Conservation (phyloP, 2,797 vertebrate species). For the Chloroceryle inda region DNA sequence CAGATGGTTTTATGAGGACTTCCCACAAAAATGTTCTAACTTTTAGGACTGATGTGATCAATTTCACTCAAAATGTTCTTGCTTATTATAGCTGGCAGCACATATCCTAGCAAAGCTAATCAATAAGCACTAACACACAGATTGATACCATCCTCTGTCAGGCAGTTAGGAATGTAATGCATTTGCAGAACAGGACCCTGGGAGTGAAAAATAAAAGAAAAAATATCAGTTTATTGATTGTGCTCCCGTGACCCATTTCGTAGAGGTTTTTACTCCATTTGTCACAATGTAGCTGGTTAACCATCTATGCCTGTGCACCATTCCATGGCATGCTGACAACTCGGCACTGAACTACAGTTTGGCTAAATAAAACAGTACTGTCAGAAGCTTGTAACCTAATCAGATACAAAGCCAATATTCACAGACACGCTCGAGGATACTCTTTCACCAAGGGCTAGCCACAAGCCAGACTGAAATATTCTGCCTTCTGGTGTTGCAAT, state of each 20-base stretch:
- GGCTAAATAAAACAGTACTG: constrained; percentile 2
- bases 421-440: neutral
- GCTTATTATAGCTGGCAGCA: constrained; percentile 63
- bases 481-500: neutral
- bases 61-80: constrained; percentile 57
- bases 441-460: neutral
- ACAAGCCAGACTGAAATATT: neutral
- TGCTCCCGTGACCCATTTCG: constrained; percentile 56
- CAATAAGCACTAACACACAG: constrained; percentile 70
- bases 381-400: neutral
- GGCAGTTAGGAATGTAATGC: constrained; percentile 60
- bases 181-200: constrained; percentile 54
- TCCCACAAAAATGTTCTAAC: constrained; percentile 45
- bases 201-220: constrained; percentile 61
- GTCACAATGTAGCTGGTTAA: constrained; percentile 24
- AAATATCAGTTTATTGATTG: constrained; percentile 72
- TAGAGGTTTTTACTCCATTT: constrained; percentile 51
- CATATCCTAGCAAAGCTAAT: constrained; percentile 58
- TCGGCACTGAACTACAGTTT: neutral
- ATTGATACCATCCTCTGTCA: constrained; percentile 70
- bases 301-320: neutral
- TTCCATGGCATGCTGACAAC: neutral
- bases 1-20: constrained; percentile 34
- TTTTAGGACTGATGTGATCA: constrained; percentile 65
- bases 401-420: neutral